Percentiles rank a stretch among this genome's conserved stretches.
These are phyloP conservation scores for Ctena decussata DNA, from an alignment of 2,888 invertebrate genomes.

Conservation along the genomic window DNA sequence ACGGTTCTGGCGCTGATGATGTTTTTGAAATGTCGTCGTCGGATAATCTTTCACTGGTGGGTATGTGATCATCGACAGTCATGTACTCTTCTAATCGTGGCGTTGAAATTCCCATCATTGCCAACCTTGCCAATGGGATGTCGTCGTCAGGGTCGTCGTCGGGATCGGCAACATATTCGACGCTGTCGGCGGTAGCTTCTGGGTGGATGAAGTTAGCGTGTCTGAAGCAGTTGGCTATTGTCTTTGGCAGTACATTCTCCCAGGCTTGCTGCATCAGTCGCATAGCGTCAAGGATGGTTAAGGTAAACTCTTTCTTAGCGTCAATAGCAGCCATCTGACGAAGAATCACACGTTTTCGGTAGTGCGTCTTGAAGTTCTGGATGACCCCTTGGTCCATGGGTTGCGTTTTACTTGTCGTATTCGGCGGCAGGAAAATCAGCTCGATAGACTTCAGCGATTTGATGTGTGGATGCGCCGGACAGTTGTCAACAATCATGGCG, in stretches of 20 bases:
- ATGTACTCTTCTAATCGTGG: no score
- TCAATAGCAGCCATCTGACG: neutral
- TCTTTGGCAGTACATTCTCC: neutral
- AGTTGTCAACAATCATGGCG: slow-evolving; percentile 67
- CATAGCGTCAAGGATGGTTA: neutral
- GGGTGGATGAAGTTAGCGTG: no score
- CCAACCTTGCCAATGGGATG: no score
- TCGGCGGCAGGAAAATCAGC: slow-evolving; percentile 70
- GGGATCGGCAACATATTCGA: no score
- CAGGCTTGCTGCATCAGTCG: neutral
- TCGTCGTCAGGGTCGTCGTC: no score
- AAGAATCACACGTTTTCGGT: slow-evolving; percentile 6
- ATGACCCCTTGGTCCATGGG: slow-evolving; percentile 71
- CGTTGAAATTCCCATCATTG: no score
- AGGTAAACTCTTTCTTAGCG: neutral
- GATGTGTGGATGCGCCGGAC: slow-evolving; percentile 63
- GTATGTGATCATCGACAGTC: no score
- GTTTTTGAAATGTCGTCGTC: no score
- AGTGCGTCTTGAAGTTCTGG: slow-evolving; percentile 40
- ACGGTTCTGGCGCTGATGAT: no score
- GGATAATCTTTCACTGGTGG: no score
- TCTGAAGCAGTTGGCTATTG: neutral
- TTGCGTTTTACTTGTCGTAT: slow-evolving; percentile 63
- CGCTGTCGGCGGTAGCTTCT: no score
- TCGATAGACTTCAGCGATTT: slow-evolving; percentile 43